Percentiles rank a stretch among this genome's conserved stretches.
Conservation (phyloP, 64 coral and sea anemone genomes). For the Acropora yongei region DNA sequence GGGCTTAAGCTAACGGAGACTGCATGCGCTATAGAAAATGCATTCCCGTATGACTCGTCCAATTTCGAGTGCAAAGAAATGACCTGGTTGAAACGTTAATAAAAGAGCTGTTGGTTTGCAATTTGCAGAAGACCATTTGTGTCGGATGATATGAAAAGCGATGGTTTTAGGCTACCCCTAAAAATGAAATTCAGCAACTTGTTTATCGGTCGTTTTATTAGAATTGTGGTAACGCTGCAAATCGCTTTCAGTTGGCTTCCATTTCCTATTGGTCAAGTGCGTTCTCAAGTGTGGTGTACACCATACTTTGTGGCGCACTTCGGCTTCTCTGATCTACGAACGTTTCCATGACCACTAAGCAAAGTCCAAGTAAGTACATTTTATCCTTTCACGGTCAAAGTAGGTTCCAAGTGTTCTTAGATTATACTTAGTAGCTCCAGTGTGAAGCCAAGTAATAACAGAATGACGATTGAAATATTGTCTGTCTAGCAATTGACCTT, state of each 20-base stretch:
- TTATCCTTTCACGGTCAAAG: slow-evolving; percentile 1
- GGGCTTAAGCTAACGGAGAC: neutral
- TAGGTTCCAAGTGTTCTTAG: slow-evolving; percentile 3
- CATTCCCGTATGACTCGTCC: no score
- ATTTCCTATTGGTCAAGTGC: neutral
- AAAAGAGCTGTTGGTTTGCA: neutral
- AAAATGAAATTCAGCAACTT: slow-evolving; percentile 12
- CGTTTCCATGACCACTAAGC: slow-evolving; percentile 1
- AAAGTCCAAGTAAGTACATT: neutral
- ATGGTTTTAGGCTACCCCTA: neutral
- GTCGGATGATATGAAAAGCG: slow-evolving; percentile 3
- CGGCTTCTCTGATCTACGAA: neutral
- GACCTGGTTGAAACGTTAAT: slow-evolving; percentile 8
- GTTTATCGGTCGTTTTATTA: neutral
- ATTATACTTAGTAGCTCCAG: neutral
- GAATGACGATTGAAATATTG: no score
- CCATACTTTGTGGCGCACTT: neutral
- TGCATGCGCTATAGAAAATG: neutral
- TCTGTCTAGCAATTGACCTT: no score
- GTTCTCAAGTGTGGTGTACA: slow-evolving; percentile 17
- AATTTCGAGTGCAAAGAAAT: slow-evolving; percentile 27
- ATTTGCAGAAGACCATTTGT: no score
- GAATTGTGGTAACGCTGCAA: neutral
- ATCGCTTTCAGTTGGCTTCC: neutral
- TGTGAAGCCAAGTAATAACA: neutral